phyloP scores from a whole-genome alignment of 92 coral and sea anemone species.

The Pocillopora grandis region DNA sequence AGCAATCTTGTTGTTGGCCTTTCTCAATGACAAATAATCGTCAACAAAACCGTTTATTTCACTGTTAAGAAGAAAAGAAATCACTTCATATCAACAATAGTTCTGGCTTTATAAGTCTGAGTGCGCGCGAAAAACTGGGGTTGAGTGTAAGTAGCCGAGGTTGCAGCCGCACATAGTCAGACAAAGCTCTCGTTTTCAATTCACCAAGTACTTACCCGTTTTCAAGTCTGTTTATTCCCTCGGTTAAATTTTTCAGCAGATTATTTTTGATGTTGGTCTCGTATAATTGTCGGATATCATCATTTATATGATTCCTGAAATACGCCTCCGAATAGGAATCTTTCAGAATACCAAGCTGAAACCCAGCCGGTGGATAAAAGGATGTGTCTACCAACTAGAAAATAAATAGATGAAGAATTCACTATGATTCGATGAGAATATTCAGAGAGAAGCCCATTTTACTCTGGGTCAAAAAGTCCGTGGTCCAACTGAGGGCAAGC shows the following conservation, averaged over 20 bases:
- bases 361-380: slow-evolving; percentile 55
- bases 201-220: slow-evolving; percentile 50
- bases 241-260: slow-evolving; percentile 42
- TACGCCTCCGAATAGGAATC: slow-evolving; percentile 63
- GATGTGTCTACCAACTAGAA: slow-evolving; percentile 47
- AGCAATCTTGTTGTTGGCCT: slow-evolving; percentile 42
- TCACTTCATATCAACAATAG: too few relatives aligned
- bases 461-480: too few relatives aligned
- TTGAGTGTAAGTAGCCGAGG: too few relatives aligned
- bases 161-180: too few relatives aligned
- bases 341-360: slow-evolving; percentile 63
- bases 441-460: too few relatives aligned
- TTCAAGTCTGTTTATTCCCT: slow-evolving; percentile 51
- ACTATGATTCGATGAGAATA: too few relatives aligned
- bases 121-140: too few relatives aligned
- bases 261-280: slow-evolving; percentile 54
- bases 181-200: too few relatives aligned
- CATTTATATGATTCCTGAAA: slow-evolving; percentile 61
- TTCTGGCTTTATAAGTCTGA: too few relatives aligned
- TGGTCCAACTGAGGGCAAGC: too few relatives aligned
- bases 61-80: slow-evolving; percentile 25
- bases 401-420: background rate
- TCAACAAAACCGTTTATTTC: slow-evolving; percentile 76
- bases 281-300: slow-evolving; percentile 48
- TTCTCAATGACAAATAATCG: slow-evolving; percentile 60